Base-by-base conservation (phyloP, 2,113 vertebrate genomes). In the Psophia crepitans region DNA sequence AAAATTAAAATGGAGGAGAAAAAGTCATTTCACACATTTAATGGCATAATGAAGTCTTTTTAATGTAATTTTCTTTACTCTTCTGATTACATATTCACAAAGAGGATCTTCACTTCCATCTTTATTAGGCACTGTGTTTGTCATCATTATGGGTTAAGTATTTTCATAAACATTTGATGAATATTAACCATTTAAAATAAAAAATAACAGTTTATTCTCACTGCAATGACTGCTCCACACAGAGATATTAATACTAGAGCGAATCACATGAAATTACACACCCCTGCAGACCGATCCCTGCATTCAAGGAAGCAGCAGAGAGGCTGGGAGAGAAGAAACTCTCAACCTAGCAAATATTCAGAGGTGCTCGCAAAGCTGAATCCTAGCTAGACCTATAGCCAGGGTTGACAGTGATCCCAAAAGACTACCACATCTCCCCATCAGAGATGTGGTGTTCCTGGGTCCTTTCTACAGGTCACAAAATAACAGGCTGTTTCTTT, bases 111-210 rank as follows among this genome's bases (percentile, higher is more conserved):
- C 96, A 95, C 65, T 97, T 97, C 96, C 78, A 85, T 97, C 92
- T 97, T 96, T 95, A 96, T 92, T 91, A 95, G 90, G 73, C 64
- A 63, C 78, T 91, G 63, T 95, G 76, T 95, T 94, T 96, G 80
- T 97, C 93, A 87, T 94, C 87, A 97, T 94, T 93, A 96, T 54
- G 93, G 93, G 74, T 95, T 96, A 96, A 94, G 85, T 73, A 95
- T 94, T 89, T 91, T 97, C 96, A 95, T 97, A 95, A 93, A 96
- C 93, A 94, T 92, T 95, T 97, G 95, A 97, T 96, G 92, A 98
- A 97, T 97, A 98, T 97, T 98, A 98, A 97, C 96, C 77, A 92
- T 96, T 98, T 96, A 94, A 98, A 97, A 97, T 97, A 96, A 96
- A 97, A 96, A 97, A 96, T 95, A 96, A 93, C 96, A 75, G 95